phyloP scores from a whole-genome alignment of 1,140 invertebrate genomes.

The Solenopsis invicta region DNA sequence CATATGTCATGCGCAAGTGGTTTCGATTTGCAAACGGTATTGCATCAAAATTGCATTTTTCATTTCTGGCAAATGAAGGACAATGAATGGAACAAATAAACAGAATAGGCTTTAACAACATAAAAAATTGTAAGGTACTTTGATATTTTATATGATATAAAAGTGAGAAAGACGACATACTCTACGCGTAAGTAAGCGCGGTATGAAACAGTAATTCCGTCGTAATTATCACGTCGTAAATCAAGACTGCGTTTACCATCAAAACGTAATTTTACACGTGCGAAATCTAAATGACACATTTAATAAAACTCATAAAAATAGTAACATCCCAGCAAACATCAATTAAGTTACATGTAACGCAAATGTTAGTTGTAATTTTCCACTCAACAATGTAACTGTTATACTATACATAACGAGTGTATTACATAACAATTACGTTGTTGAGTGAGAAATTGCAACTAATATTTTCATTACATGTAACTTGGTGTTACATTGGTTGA shows the following conservation, averaged over 20 bases:
- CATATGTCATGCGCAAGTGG: neutral
- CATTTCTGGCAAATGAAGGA: neutral
- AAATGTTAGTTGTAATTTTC: no score
- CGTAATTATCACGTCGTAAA: neutral
- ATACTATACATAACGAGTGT: no score
- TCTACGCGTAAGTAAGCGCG: neutral
- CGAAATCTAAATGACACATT: neutral
- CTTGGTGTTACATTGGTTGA: no score
- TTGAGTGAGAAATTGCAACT: no score
- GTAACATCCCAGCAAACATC: no score
- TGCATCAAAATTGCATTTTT: slow-evolving; percentile 22
- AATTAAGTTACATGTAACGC: no score
- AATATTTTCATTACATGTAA: no score
- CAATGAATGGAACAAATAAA: slow-evolving; percentile 13
- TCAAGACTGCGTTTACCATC: neutral
- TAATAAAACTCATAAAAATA: neutral
- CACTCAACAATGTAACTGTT: no score
- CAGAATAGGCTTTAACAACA: neutral
- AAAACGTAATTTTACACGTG: neutral
- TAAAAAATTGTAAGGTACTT: neutral
- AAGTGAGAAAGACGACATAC: neutral
- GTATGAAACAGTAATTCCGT: neutral
- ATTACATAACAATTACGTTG: no score
- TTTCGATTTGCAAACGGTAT: neutral
- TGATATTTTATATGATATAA: neutral